Percentiles rank a stretch among this genome's conserved stretches.
These are phyloP conservation scores for Coryphaenoides rupestris DNA, from an alignment of 2,113 vertebrate genomes.

Conservation along the genomic window DNA sequence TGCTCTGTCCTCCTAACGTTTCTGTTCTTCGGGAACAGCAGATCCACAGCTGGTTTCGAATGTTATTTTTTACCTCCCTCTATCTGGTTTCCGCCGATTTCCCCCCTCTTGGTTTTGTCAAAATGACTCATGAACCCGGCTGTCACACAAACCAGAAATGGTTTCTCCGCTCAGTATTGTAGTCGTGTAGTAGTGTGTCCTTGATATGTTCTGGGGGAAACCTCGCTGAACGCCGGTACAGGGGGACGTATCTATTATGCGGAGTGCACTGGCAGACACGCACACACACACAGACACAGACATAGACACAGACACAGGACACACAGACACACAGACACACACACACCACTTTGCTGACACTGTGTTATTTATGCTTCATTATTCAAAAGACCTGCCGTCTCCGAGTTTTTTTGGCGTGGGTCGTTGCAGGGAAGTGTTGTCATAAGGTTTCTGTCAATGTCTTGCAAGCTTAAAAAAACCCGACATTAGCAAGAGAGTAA, in stretches of 20 bases:
- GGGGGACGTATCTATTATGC: slow-evolving; percentile 32
- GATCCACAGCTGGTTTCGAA: no score
- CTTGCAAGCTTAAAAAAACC: slow-evolving; percentile 22
- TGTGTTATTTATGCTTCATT: slow-evolving; percentile 12
- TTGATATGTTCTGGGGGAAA: not conserved
- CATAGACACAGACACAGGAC: no score
- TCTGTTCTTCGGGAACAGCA: no score
- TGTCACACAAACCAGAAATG: slow-evolving; percentile 13
- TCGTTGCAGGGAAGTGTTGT: not conserved
- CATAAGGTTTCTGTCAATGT: slow-evolving; percentile 20
- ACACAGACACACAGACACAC: no score
- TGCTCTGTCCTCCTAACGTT: no score
- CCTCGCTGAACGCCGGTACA: not conserved
- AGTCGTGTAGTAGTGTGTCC: no score
- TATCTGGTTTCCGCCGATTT: slow-evolving; percentile 16
- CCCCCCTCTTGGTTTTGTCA: slow-evolving; percentile 15
- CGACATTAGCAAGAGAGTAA: not conserved
- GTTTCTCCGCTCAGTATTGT: slow-evolving; percentile 10
- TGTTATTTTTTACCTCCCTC: no score
- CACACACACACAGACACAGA: no score
- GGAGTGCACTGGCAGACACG: slow-evolving; percentile 31
- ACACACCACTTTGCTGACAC: slow-evolving; percentile 35
- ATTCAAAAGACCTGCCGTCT: slow-evolving; percentile 16
- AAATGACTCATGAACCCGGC: slow-evolving; percentile 25
- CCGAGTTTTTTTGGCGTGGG: slow-evolving; percentile 12